A percentile compares a stretch with the other conserved stretches of the same genome.
phyloP scores from a whole-genome alignment of 2,888 invertebrate species.

The Euphydryas editha region DNA sequence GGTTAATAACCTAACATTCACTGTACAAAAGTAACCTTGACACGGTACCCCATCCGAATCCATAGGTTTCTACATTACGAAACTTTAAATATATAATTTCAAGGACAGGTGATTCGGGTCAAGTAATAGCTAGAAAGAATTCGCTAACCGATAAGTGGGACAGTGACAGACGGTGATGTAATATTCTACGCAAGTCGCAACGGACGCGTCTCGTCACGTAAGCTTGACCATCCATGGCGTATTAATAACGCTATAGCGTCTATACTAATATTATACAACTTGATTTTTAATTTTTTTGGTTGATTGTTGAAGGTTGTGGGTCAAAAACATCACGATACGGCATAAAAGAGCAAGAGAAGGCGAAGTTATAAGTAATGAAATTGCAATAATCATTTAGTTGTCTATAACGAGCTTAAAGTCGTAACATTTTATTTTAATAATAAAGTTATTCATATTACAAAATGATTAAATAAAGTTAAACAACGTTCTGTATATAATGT shows the following conservation, averaged over 20 bases:
- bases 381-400: no score
- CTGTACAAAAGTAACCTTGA: conserved; percentile 57
- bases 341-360: no score
- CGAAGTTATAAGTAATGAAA: no score
- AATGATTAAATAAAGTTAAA: no score
- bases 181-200: conserved; percentile 36
- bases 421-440: no score
- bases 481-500: no score
- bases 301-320: no score
- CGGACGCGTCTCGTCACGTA: conserved; percentile 49
- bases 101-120: conserved; percentile 66
- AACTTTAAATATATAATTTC: conserved; percentile 58
- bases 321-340: no score
- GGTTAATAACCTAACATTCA: conserved; percentile 15
- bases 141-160: conserved; percentile 55
- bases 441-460: no score
- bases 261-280: no score
- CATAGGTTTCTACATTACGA: conserved; percentile 61
- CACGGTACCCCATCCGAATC: conserved; percentile 52
- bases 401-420: no score
- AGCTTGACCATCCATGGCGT: conserved; percentile 1
- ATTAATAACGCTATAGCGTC: neutral
- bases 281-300: no score
- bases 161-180: conserved; percentile 46
- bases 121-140: conserved; percentile 40